These are phyloP conservation scores for Rhopalosiphum nymphaeae DNA, from an alignment of 2,888 invertebrate genomes.

Conservation along the genomic window DNA sequence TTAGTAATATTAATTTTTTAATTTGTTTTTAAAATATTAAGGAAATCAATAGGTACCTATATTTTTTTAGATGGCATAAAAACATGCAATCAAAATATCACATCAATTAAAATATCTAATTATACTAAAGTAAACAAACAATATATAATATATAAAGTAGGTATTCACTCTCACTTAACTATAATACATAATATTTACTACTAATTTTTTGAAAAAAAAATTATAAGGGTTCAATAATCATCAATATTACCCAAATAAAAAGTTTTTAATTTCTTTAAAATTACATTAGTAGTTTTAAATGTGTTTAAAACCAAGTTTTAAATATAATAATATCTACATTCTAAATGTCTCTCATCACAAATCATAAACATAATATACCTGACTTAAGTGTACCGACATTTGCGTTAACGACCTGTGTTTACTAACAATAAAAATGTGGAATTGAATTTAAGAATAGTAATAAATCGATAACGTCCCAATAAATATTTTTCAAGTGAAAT, in stretches of 20 bases:
- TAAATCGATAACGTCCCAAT: background rate
- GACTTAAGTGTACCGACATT: background rate
- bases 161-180: background rate
- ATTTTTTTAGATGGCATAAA: background rate
- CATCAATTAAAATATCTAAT: background rate
- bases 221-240: conserved; percentile 37
- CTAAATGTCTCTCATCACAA: background rate
- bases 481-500: background rate
- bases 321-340: background rate
- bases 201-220: background rate
- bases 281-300: background rate
- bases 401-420: background rate
- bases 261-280: background rate
- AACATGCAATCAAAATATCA: background rate
- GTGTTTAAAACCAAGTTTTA: background rate
- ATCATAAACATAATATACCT: background rate
- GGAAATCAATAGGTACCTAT: background rate
- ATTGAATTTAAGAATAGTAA: background rate
- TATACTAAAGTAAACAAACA: background rate
- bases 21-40: background rate
- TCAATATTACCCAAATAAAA: conserved; percentile 37
- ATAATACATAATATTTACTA: background rate
- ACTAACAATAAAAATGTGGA: background rate
- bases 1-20: background rate
- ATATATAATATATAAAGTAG: background rate